These are phyloP conservation scores for Podarcis muralis DNA, from an alignment of 2,113 vertebrate species.

Conservation along the genomic window DNA sequence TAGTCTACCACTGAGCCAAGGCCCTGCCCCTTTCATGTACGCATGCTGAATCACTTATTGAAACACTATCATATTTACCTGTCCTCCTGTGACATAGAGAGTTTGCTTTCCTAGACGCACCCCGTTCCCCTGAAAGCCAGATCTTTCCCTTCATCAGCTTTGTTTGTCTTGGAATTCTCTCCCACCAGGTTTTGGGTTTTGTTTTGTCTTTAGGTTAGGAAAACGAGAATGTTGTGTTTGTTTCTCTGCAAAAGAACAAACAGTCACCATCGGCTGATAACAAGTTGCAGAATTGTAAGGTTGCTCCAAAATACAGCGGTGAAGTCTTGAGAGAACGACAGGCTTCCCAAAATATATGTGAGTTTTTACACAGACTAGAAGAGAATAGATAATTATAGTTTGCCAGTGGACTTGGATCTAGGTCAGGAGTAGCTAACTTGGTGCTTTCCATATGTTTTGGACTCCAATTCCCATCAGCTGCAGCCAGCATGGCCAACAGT, in stretches of 20 bases:
- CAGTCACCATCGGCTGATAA: slow-evolving; percentile 49
- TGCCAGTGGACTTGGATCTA: background rate
- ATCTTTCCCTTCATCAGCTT: slow-evolving; percentile 71
- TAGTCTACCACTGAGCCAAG: too few species aligned
- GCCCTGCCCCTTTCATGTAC: slow-evolving; percentile 19
- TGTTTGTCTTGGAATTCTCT: slow-evolving; percentile 68
- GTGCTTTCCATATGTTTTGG: too few species aligned
- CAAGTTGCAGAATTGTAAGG: slow-evolving; percentile 57
- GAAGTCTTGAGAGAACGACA: slow-evolving; percentile 40
- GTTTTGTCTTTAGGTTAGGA: slow-evolving; percentile 48
- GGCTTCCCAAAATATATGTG: slow-evolving; percentile 18
- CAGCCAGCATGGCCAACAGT: too few species aligned
- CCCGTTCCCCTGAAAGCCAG: slow-evolving; percentile 56
- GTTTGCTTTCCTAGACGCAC: slow-evolving; percentile 48
- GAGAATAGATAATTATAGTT: background rate
- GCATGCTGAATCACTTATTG: slow-evolving; percentile 74
- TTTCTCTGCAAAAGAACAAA: slow-evolving; percentile 52
- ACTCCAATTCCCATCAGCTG: too few species aligned
- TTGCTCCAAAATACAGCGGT: slow-evolving; percentile 42
- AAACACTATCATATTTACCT: slow-evolving; percentile 76
- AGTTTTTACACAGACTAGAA: slow-evolving; percentile 16
- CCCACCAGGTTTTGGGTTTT: slow-evolving; percentile 18
- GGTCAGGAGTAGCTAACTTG: too few species aligned
- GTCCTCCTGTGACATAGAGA: slow-evolving; percentile 72
- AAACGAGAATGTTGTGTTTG: slow-evolving; percentile 53